These are phyloP conservation scores for Phoxinus dragarum DNA, from an alignment of 2,797 vertebrate genomes.

Conservation along the genomic window DNA sequence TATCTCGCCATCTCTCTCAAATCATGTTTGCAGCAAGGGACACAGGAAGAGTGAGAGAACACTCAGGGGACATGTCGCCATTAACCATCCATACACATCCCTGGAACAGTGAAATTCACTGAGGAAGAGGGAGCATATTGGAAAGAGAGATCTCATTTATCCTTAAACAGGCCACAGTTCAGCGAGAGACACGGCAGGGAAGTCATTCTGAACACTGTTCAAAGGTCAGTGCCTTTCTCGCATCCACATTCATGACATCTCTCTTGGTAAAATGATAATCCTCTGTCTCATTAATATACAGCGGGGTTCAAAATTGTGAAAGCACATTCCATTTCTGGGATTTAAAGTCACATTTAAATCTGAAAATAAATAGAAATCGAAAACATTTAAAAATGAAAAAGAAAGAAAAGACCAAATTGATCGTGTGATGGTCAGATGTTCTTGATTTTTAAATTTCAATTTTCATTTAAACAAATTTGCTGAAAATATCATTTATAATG, in stretches of 20 bases:
- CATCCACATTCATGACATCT: constrained; percentile 66
- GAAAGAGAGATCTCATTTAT: constrained; percentile 29
- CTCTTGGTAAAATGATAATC: constrained; percentile 73
- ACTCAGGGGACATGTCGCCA: constrained; percentile 32
- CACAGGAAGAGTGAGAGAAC: constrained; percentile 22
- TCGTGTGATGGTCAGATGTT: neutral
- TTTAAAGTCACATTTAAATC: neutral
- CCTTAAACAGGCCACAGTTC: neutral
- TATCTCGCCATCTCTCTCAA: constrained; percentile 35
- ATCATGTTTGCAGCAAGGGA: constrained; percentile 48
- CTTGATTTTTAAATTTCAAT: neutral
- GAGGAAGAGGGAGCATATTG: constrained; percentile 20
- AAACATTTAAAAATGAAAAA: neutral
- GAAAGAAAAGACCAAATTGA: neutral
- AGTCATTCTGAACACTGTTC: constrained; percentile 29
- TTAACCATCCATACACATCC: constrained; percentile 36
- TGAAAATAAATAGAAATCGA: neutral
- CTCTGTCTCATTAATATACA: constrained; percentile 65
- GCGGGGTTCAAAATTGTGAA: constrained; percentile 12
- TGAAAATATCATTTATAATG: neutral
- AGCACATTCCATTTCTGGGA: neutral
- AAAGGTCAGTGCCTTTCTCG: constrained; percentile 55
- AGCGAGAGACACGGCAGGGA: neutral
- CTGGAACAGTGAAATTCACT: constrained; percentile 9
- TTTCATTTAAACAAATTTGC: neutral